These are phyloP conservation scores for Spinus pinus DNA, from an alignment of 2,797 vertebrate species.

Conservation along the genomic window DNA sequence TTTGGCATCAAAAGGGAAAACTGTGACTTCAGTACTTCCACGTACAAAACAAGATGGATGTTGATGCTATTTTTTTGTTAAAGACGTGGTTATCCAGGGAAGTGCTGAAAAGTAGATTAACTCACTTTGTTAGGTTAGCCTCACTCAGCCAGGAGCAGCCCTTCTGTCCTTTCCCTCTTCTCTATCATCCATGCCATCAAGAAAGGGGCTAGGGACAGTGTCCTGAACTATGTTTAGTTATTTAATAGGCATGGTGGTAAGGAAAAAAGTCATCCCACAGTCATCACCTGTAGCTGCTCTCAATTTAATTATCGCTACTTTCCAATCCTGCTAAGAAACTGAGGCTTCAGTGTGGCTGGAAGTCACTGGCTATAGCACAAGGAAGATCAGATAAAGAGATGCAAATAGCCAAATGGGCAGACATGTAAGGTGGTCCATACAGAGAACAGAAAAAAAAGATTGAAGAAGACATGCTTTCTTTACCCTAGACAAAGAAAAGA, in stretches of 20 bases:
- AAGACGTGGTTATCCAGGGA: not conserved
- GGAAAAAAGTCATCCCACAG: rapidly evolving
- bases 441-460: not conserved
- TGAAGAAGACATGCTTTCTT: conserved; percentile 1
- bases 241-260: too few species aligned
- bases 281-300: not conserved
- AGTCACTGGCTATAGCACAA: not conserved
- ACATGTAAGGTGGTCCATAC: rapidly evolving
- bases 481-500: conserved; percentile 52
- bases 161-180: not conserved
- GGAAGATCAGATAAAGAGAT: not conserved
- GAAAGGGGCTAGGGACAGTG: not conserved
- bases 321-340: not conserved
- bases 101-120: not conserved
- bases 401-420: not conserved
- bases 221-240: not conserved
- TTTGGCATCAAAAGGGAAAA: not conserved
- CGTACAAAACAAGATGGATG: not conserved
- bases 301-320: not conserved
- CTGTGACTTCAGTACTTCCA: not conserved
- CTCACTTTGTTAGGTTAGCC: not conserved
- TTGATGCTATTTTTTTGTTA: not conserved
- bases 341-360: rapidly evolving
- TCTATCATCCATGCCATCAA: not conserved
- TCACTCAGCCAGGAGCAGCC: not conserved